Evolutionary conservation across 2,888 invertebrate species (phyloP), one percentile per base, ranked within the genome.

Genomic region (Chloroclysta siterata): DNA sequence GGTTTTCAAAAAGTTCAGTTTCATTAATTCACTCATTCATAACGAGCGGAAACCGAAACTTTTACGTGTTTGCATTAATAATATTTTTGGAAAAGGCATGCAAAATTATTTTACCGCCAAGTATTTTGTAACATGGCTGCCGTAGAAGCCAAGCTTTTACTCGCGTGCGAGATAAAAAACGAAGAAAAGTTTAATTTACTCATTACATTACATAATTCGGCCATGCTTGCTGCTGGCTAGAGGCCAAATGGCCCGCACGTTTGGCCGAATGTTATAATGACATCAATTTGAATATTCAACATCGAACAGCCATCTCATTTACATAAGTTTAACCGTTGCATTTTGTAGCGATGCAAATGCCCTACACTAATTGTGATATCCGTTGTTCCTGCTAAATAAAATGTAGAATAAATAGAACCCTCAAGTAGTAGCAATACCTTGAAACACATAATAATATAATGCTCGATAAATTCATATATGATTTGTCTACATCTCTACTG

Each of bases 261-360:
- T 83, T 80, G 85, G 85, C 82, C 90, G 86, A 89, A 90, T 89
- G 90, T 91, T 93, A 93, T 93, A 93, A 93, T 92, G 92, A 92
- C 93, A 92, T 93, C 90, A 91, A 90, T 92, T 92, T 92, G 91
- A 93, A 93, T 93, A 93, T 92, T 92, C 91, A 91, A 90, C 92
- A 90, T 91, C 81, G 90, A 90, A 89, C 90, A 84, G 88, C 88
- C 82, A 89, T 86, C 84, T 81, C 85, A 93, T 92, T 92, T 88
- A 90, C 92, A 92, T 93, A 90, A 90, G 91, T 90, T 89, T 85
- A 89, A 83, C 90, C 88, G 90, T 90, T 90, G 89, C 88, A 90
- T 90, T 89, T 89, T 86, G 90, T 89, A 79, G 84, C 85, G 80
- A 83, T 89, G 88, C 87, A 89, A 90, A 91, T 89, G 87, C 82